A percentile compares a stretch with the other conserved stretches of the same genome.
phyloP scores from a whole-genome alignment of 2,888 invertebrate genomes.

The Abrostola tripartita region DNA sequence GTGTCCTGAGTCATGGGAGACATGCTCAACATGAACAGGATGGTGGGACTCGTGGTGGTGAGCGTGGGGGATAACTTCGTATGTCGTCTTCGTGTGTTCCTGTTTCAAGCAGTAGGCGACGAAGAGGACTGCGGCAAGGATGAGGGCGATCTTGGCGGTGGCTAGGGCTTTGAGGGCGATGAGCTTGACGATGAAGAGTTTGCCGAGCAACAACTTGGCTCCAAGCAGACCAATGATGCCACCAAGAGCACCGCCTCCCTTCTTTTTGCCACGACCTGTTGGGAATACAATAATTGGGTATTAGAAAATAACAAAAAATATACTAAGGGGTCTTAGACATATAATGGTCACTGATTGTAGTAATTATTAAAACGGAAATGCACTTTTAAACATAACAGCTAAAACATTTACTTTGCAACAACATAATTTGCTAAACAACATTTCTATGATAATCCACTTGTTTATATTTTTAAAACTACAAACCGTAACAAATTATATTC shows the following conservation, averaged over 20 bases:
- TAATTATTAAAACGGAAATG: too few relatives aligned
- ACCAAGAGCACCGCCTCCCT: conserved; percentile 91
- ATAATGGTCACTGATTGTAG: too few relatives aligned
- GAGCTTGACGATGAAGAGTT: conserved; percentile 93
- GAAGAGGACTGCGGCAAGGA: conserved; percentile 91
- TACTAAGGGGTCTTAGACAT: too few relatives aligned
- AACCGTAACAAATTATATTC: conserved; percentile 16
- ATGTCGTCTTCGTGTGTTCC: conserved; percentile 82
- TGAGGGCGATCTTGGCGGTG: conserved; percentile 93
- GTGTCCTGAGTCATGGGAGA: conserved; percentile 79
- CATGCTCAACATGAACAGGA: conserved; percentile 89
- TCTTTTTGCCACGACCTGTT: conserved; percentile 91
- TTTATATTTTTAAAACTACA: conserved; percentile 10
- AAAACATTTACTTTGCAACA: too few relatives aligned
- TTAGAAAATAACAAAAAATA: neutral
- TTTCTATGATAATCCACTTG: neutral
- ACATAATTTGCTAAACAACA: too few relatives aligned
- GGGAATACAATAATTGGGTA: neutral
- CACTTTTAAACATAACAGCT: too few relatives aligned
- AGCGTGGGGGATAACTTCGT: conserved; percentile 82
- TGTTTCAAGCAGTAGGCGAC: conserved; percentile 82
- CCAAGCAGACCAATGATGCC: conserved; percentile 90
- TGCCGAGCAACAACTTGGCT: conserved; percentile 81
- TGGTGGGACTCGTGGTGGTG: conserved; percentile 89
- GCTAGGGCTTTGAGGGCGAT: conserved; percentile 94